A percentile compares a stretch with the other conserved stretches of the same genome.
Evolutionary conservation across 2,113 vertebrate species (phyloP).

Genomic region (Corynorhinus townsendii): DNA sequence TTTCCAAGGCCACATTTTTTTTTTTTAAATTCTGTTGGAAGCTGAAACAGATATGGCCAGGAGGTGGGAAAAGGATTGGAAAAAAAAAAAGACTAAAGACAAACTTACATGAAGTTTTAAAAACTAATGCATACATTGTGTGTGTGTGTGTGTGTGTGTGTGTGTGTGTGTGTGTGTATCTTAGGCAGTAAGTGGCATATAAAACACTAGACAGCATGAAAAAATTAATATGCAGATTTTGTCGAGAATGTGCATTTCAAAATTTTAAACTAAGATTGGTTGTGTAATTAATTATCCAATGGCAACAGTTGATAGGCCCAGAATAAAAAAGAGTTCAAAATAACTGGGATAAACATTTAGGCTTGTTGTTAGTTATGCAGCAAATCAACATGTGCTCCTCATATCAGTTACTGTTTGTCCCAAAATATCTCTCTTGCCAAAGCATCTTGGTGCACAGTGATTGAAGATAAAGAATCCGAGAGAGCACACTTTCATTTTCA

Average conservation of each 20-base stretch:
- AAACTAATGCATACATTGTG: not conserved
- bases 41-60: not conserved
- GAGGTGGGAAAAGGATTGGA: not conserved
- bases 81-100: not conserved
- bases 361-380: conserved; percentile 43
- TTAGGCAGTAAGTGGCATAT: not conserved
- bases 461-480: not conserved
- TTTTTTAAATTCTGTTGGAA: not conserved
- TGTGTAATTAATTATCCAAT: conserved; percentile 56
- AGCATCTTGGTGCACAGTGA: not conserved
- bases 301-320: conserved; percentile 51
- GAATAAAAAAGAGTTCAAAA: conserved; percentile 64
- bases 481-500: not conserved
- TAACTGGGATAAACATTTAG: conserved; percentile 45
- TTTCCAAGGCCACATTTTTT: no score
- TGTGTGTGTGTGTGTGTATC: not conserved
- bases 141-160: not conserved
- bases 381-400: not conserved
- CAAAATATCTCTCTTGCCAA: not conserved
- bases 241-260: conserved; percentile 17
- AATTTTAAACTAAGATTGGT: conserved; percentile 23
- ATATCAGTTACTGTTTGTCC: not conserved
- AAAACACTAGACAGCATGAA: not conserved
- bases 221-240: not conserved
- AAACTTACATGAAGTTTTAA: not conserved